phyloP scores from a whole-genome alignment of 2,888 invertebrate genomes.

The Drosophila seclusa region DNA sequence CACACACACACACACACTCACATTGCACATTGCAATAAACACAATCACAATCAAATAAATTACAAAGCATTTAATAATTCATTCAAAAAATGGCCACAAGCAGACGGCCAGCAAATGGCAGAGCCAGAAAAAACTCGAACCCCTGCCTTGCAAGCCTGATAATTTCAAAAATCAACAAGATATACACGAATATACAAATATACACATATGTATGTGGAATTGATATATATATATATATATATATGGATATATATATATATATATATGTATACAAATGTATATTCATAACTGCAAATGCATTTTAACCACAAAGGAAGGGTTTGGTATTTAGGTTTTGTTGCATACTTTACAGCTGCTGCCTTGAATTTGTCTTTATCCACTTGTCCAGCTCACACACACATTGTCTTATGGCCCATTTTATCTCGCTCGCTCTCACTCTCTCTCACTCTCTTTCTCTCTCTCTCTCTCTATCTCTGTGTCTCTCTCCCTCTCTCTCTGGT shows the following conservation, averaged over 20 bases:
- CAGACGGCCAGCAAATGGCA: conserved; percentile 50
- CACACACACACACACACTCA: conserved; percentile 1
- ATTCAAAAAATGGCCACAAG: conserved; percentile 76
- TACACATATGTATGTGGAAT: conserved; percentile 2
- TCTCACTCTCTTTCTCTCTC: neutral
- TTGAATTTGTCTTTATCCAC: conserved; percentile 57
- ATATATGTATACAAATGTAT: conserved; percentile 28
- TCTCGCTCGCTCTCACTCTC: neutral
- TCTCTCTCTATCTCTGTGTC: conserved; percentile 6
- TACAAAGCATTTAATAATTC: conserved; percentile 81
- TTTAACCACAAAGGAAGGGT: conserved; percentile 64
- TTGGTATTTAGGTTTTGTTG: conserved; percentile 50
- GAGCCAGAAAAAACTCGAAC: conserved; percentile 35
- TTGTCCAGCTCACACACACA: conserved; percentile 34
- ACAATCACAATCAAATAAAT: conserved; percentile 81
- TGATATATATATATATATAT: conserved; percentile 1
- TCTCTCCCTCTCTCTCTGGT: conserved; percentile 4
- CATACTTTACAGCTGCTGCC: conserved; percentile 56
- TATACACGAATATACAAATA: conserved; percentile 23
- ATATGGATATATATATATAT: neutral
- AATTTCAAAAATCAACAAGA: conserved; percentile 80
- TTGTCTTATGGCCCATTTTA: conserved; percentile 11
- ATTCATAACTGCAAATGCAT: conserved; percentile 79
- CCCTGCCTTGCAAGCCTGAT: conserved; percentile 59
- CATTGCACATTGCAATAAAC: conserved; percentile 46